Conservation (phyloP, 1,140 invertebrate species). For the Tachypleus tridentatus region DNA sequence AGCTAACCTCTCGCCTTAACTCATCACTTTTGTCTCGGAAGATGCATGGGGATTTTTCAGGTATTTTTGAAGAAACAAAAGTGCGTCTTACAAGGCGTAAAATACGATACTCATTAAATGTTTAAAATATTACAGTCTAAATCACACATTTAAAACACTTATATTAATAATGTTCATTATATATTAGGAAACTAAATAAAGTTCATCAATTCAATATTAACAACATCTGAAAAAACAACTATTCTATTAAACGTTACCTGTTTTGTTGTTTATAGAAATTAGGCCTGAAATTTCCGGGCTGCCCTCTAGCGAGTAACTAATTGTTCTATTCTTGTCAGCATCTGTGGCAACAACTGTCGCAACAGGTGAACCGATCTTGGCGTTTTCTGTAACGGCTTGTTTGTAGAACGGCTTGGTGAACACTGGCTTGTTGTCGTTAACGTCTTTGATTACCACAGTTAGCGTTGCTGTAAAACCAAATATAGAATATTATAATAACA, state of each 20-base stretch:
- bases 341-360: conserved; percentile 72
- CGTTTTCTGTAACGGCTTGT: conserved; percentile 71
- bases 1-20: too few relatives aligned
- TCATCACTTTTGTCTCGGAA: too few relatives aligned
- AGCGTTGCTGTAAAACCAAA: conserved; percentile 44
- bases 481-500: background rate
- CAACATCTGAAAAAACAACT: too few relatives aligned
- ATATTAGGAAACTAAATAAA: too few relatives aligned
- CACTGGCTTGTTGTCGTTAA: conserved; percentile 83
- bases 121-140: too few relatives aligned
- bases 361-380: conserved; percentile 67
- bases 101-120: too few relatives aligned
- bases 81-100: too few relatives aligned
- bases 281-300: conserved; percentile 42
- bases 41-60: too few relatives aligned
- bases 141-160: too few relatives aligned
- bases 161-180: too few relatives aligned
- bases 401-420: conserved; percentile 66
- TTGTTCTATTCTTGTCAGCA: conserved; percentile 72
- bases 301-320: conserved; percentile 67
- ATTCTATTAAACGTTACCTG: conserved; percentile 12
- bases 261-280: conserved; percentile 56
- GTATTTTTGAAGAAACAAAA: too few relatives aligned
- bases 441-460: conserved; percentile 58
- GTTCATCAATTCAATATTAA: too few relatives aligned